Percentiles rank a stretch among this genome's conserved stretches.
Conservation (phyloP, 2,888 invertebrate genomes). For the Scaptomyza reducta region DNA sequence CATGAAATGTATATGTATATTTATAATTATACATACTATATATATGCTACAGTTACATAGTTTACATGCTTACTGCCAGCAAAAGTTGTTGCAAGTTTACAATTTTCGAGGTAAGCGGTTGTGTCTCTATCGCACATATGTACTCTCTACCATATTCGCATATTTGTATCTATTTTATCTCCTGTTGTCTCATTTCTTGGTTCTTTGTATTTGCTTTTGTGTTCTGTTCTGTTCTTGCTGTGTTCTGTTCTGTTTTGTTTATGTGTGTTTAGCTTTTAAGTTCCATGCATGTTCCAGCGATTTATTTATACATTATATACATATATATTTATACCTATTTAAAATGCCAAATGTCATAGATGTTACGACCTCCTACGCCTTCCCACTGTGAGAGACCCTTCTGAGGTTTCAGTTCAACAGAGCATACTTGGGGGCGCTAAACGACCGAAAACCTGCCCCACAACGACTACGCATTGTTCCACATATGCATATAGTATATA, state of each 20-base stretch:
- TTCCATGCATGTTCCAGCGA: conserved; percentile 54
- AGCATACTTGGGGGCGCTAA: conserved; percentile 49
- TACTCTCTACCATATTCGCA: conserved; percentile 25
- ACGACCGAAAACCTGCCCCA: conserved; percentile 7
- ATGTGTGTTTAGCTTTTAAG: conserved; percentile 43
- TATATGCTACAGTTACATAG: conserved; percentile 74
- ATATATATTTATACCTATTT: conserved; percentile 24
- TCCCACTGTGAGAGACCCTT: conserved; percentile 16
- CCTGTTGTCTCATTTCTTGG: conserved; percentile 38
- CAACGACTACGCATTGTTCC: conserved; percentile 22
- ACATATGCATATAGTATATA: conserved; percentile 12
- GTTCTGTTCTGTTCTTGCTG: conserved; percentile 31
- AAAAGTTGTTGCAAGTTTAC: conserved; percentile 81
- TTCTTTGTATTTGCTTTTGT: conserved; percentile 39
- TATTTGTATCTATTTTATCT: conserved; percentile 16
- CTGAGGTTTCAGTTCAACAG: conserved; percentile 59
- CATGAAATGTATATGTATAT: conserved; percentile 30
- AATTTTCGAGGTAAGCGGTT: conserved; percentile 81
- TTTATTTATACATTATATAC: conserved; percentile 8
- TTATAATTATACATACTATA: conserved; percentile 14
- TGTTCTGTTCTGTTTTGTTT: conserved; percentile 32
- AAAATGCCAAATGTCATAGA: conserved; percentile 54
- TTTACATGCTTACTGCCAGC: conserved; percentile 81
- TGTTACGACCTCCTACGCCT: conserved; percentile 42
- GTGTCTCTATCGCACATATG: conserved; percentile 28